Evolutionary conservation across 2,113 vertebrate species (phyloP).

Genomic region (Aythya baeri): DNA sequence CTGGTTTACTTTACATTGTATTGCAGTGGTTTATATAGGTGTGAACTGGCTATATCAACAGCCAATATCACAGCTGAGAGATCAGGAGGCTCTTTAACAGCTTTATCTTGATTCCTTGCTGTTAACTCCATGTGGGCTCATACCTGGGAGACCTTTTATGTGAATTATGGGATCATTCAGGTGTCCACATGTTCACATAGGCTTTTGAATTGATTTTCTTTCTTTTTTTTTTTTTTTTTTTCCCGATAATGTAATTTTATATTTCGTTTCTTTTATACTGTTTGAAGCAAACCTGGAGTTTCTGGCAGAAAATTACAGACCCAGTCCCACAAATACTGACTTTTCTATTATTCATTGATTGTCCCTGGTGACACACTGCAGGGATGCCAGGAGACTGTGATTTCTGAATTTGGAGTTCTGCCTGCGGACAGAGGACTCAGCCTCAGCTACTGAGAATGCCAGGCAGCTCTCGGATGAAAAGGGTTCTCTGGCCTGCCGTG

Average conservation of each 20-base stretch:
- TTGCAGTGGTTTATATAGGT: not conserved
- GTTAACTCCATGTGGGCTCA: not conserved
- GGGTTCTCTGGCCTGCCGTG: not conserved
- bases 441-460: not conserved
- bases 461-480: not conserved
- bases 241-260: not conserved
- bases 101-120: not conserved
- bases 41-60: not conserved
- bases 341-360: slow-evolving; percentile 1
- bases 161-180: not conserved
- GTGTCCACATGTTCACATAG: not conserved
- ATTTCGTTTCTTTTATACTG: not conserved
- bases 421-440: not conserved
- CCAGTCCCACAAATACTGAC: not conserved
- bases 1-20: not conserved
- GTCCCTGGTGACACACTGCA: not conserved
- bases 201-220: not conserved
- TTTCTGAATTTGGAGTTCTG: slow-evolving; percentile 15
- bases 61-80: not conserved
- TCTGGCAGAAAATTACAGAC: not conserved
- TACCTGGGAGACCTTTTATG: not conserved
- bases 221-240: too few species aligned
- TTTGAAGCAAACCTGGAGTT: not conserved
- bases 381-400: not conserved
- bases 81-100: not conserved